phyloP scores from a whole-genome alignment of 2,888 invertebrate species.

The Escarpia spicata region DNA sequence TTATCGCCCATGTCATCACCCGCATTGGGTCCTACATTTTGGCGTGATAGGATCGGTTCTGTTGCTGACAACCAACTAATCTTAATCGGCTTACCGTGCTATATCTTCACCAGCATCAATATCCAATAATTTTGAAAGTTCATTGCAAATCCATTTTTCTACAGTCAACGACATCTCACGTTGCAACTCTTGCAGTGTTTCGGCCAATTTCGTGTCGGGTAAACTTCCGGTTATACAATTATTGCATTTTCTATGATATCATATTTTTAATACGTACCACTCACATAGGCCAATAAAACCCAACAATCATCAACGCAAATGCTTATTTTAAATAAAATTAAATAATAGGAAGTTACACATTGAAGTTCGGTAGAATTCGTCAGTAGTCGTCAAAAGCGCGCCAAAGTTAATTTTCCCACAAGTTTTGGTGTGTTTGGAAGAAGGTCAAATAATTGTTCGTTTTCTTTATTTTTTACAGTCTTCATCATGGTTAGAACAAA shows the following conservation, averaged over 20 bases:
- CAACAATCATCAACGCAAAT: not conserved
- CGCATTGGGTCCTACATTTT: not conserved
- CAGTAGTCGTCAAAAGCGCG: slow-evolving; percentile 28
- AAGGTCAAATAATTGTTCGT: not conserved
- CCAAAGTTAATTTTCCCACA: slow-evolving; percentile 27
- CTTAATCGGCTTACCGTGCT: slow-evolving; percentile 49
- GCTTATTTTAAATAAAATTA: not conserved
- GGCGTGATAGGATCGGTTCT: not conserved
- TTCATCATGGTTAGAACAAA: slow-evolving; percentile 45
- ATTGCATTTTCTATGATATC: not conserved
- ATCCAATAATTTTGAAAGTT: slow-evolving; percentile 53
- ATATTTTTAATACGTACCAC: not conserved
- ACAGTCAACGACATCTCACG: slow-evolving; percentile 53
- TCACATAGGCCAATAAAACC: not conserved
- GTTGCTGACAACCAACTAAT: not conserved
- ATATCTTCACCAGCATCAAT: slow-evolving; percentile 58
- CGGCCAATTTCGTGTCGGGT: not conserved
- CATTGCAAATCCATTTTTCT: slow-evolving; percentile 56
- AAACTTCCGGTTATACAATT: slow-evolving; percentile 25
- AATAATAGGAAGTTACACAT: not conserved
- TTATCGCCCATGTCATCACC: not conserved
- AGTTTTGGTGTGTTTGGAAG: not conserved
- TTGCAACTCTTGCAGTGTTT: not conserved
- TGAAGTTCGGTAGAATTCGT: not conserved
- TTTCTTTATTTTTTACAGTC: not conserved